Base-by-base conservation (phyloP, 2,888 invertebrate genomes). In the Eurois occulta region DNA sequence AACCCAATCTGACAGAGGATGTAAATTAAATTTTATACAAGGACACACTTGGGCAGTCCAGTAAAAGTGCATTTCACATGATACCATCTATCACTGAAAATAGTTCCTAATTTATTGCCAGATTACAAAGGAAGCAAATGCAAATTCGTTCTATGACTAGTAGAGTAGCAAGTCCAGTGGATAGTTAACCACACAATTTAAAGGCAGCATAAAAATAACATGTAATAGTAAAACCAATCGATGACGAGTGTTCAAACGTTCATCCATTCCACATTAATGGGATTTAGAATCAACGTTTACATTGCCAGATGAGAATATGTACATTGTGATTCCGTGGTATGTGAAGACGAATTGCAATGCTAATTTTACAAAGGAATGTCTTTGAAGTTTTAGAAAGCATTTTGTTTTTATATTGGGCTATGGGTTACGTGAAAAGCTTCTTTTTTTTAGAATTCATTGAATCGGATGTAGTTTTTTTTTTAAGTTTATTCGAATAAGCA, bases 201-300 rank as follows among this genome's bases (percentile, higher is more conserved):
- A 83, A 73, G 67, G 55, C 52, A 71, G 64, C 78, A 68, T 8
- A 70, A 62, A 70, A 67, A 60, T 60, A 75, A 75, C 43, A 55
- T 60, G 8, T 18, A 38, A 48, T 65, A 71, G 48, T 60, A 43
- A 43, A 21, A 11, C 21, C 52, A 71, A 86, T 84, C 87, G 72
- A 86, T 86, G 71, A 62, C 65, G 73, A 84, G 65, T 84, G 58
- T 76, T 64, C 72, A 72, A 79, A 83, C 86, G 55, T 83, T 73
- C 28, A 75, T 70, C 46, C 41, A 55, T 65, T 69, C 52, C 60
- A 24, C 64, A 67, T 28, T 84, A 78, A 78, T 78, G 84, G 73
- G 70, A 78, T 78, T 75, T 67, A 13, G 60, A 71, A 55, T 68
- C 55, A 68, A 69, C 60, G 84, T 84, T 86, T 84, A 84, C 84